Evolutionary conservation across 2,888 invertebrate genomes (phyloP).

Genomic region (Clitarchus hookeri): DNA sequence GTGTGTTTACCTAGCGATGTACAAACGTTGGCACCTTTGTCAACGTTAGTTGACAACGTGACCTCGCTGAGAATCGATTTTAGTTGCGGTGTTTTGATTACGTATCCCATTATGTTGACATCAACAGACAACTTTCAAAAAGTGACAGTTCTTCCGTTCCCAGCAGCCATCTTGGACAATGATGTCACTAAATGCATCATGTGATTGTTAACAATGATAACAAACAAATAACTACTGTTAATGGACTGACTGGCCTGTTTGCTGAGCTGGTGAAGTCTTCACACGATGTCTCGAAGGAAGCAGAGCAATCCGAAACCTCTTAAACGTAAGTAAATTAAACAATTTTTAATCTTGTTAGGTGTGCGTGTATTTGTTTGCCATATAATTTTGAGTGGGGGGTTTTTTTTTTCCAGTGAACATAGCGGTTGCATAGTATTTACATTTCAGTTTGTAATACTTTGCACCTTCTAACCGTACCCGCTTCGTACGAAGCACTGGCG

Average conservation of each 20-base stretch:
- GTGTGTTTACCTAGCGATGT: no score
- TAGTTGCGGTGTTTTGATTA: background rate
- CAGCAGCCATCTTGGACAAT: slow-evolving; percentile 22
- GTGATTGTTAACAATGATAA: slow-evolving; percentile 17
- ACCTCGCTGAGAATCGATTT: background rate
- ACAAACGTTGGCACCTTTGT: background rate
- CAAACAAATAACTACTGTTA: background rate
- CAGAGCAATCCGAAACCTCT: slow-evolving; percentile 95
- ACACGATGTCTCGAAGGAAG: slow-evolving; percentile 86
- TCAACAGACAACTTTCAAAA: slow-evolving; percentile 20
- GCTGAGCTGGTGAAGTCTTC: background rate
- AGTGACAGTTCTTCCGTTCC: slow-evolving; percentile 21
- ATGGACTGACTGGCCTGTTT: slow-evolving; percentile 15
- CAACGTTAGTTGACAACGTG: background rate
- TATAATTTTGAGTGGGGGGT: no score
- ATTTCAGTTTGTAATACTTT: no score
- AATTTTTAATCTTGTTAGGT: no score
- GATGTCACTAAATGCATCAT: slow-evolving; percentile 5
- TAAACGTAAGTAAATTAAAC: slow-evolving; percentile 77
- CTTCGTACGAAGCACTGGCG: no score
- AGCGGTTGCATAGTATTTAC: no score
- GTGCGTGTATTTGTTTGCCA: no score
- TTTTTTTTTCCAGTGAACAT: no score
- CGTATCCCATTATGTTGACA: background rate
- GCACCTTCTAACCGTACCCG: no score